Evolutionary conservation across 2,113 vertebrate species (phyloP).

Genomic region (Vombatus ursinus): DNA sequence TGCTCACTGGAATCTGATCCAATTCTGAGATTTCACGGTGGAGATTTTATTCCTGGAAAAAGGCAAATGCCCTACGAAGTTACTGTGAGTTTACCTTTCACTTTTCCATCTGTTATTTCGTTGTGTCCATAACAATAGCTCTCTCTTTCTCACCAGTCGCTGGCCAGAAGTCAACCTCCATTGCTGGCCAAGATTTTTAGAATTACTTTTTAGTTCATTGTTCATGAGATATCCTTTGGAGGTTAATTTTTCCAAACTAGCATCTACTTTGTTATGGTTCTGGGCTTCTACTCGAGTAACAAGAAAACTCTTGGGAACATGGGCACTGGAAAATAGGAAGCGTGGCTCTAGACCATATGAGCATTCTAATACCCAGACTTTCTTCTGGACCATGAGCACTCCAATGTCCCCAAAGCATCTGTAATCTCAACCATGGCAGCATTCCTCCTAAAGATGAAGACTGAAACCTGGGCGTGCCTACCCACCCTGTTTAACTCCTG

Average conservation of each 20-base stretch:
- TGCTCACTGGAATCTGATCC: neutral
- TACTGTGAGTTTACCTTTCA: neutral
- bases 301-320: neutral
- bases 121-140: neutral
- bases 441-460: neutral
- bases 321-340: neutral
- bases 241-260: neutral
- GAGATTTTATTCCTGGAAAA: neutral
- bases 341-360: neutral
- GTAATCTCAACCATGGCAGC: neutral
- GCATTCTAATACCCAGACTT: neutral
- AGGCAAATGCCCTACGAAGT: neutral
- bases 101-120: neutral
- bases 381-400: neutral
- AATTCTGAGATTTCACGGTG: neutral
- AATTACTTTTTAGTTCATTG: neutral
- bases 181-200: neutral
- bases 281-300: neutral
- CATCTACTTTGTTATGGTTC: neutral
- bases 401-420: neutral
- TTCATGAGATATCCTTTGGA: neutral
- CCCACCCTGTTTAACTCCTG: neutral
- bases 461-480: neutral
- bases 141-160: neutral
- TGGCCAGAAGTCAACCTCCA: neutral